Evolutionary conservation across 2,797 vertebrate species (phyloP).

Genomic region (Paguma larvata): DNA sequence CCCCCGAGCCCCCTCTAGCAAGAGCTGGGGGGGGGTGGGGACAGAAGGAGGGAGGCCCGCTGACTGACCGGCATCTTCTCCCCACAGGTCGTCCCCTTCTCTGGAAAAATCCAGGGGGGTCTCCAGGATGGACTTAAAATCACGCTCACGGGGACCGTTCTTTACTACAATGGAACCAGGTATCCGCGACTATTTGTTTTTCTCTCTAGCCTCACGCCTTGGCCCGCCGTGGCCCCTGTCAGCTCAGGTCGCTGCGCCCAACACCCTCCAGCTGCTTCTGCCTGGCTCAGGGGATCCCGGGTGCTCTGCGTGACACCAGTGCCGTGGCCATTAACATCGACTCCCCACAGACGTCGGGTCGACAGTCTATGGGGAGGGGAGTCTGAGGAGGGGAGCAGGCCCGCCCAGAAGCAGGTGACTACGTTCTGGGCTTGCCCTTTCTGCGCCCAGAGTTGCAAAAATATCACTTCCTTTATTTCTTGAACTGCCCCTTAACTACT

Average conservation of each 20-base stretch:
- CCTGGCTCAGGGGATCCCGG: background rate
- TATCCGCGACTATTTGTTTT: background rate
- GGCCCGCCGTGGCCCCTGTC: rapidly evolving
- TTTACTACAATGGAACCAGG: background rate
- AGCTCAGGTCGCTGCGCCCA: background rate
- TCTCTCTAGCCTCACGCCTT: background rate
- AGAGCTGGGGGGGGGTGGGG: background rate
- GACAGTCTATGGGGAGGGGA: too few species aligned
- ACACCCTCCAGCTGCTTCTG: rapidly evolving
- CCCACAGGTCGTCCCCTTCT: conserved; percentile 60
- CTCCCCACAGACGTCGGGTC: rapidly evolving
- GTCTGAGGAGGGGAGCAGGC: background rate
- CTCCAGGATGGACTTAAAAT: conserved; percentile 74
- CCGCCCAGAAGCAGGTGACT: background rate
- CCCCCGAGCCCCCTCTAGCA: background rate
- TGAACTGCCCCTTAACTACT: too few species aligned
- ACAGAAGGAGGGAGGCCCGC: background rate
- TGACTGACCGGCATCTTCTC: background rate
- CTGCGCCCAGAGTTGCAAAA: background rate
- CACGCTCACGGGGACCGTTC: background rate
- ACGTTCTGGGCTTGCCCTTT: background rate
- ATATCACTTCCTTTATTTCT: background rate
- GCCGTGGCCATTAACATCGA: background rate
- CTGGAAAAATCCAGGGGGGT: conserved; percentile 58
- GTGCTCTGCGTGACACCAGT: rapidly evolving